Evolutionary conservation across 2,797 vertebrate genomes (phyloP), one percentile per base, ranked within the genome.

Genomic region (Cichlasoma orientale): DNA sequence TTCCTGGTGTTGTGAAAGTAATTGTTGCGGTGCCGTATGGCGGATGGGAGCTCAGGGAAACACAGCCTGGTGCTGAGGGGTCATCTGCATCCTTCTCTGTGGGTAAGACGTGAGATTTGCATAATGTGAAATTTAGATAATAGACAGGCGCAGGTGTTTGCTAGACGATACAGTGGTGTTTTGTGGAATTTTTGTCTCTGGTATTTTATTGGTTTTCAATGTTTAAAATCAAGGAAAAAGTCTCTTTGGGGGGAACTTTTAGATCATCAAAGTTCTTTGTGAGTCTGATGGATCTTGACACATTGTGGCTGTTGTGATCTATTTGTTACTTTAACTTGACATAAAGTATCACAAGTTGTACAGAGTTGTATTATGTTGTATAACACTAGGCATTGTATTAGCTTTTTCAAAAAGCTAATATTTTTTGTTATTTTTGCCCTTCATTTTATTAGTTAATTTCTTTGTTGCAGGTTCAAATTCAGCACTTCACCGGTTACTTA

Each of bases 101-200:
- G 95, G 96, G 95, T 96, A 95, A 95, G 95, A 91, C 71, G 23
- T 38, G 3, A 14, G 29, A 58, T 36, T 57, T n/a, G 27, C 4
- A 13, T 44, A 21, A 70, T 61, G 70, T 59, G 18, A 59, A 44
- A 19, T 78, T 38, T 38, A 18, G 59, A 68, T 12, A 58, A 23
- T 14, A 50, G 29, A 66, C 14, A 14, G 14, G 31, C 68, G 9
- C 44, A 10, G 14, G 19, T 2, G 23, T 83, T 38, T 63, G 14
- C 23, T 27, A 47, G 8, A 29, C 27, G 36, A 29, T 33, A 50
- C 50, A 50, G n/a, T 7, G 41, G 6, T 68, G 16, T n/a, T 68
- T 18, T 50, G 23, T 29, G 50, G 18, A 50, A 8, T 50, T 50
- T 68, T 29, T 50, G 25, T 29, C 47, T 50, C 25, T 29, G 25